Evolutionary conservation across 2,888 invertebrate genomes (phyloP).

Genomic region (Agrypnus murinus): DNA sequence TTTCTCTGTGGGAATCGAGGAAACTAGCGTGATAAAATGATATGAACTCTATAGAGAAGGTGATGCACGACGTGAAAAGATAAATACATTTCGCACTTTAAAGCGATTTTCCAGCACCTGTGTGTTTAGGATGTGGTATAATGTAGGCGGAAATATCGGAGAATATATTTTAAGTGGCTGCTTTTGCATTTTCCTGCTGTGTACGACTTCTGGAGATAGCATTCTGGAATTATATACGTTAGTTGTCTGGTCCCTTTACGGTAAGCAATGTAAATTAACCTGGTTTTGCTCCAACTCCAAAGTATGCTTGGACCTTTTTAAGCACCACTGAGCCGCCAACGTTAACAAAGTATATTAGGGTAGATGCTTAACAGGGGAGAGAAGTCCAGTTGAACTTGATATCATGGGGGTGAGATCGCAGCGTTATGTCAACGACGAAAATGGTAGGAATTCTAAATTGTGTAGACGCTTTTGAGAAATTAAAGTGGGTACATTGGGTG

Average conservation of each 20-base stretch:
- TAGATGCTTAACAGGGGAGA: constrained; percentile 39
- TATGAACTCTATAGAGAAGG: constrained; percentile 12
- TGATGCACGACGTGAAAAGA: constrained; percentile 31
- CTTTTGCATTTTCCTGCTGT: constrained; percentile 45
- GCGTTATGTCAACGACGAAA: constrained; percentile 32
- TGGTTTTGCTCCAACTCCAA: constrained; percentile 47
- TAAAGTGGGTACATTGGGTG: constrained; percentile 34
- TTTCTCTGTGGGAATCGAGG: background rate
- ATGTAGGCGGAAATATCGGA: constrained; percentile 29
- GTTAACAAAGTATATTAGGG: constrained; percentile 51
- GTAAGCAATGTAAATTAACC: constrained; percentile 53
- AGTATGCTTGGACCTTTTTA: constrained; percentile 53
- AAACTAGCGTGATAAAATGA: constrained; percentile 2
- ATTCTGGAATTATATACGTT: constrained; percentile 48
- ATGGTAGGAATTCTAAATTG: constrained; percentile 41
- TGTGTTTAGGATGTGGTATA: constrained; percentile 23
- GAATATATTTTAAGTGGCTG: constrained; percentile 33
- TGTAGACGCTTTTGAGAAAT: constrained; percentile 35
- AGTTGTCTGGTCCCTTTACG: constrained; percentile 47
- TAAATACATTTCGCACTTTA: constrained; percentile 30
- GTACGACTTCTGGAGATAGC: constrained; percentile 39
- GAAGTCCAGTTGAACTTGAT: constrained; percentile 46
- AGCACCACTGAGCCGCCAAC: constrained; percentile 52
- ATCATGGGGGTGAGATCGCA: constrained; percentile 33
- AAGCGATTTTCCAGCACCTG: constrained; percentile 34